Percentiles rank a stretch among this genome's conserved stretches.
Conservation (phyloP, 2,888 invertebrate genomes). For the Spialia ferax region DNA sequence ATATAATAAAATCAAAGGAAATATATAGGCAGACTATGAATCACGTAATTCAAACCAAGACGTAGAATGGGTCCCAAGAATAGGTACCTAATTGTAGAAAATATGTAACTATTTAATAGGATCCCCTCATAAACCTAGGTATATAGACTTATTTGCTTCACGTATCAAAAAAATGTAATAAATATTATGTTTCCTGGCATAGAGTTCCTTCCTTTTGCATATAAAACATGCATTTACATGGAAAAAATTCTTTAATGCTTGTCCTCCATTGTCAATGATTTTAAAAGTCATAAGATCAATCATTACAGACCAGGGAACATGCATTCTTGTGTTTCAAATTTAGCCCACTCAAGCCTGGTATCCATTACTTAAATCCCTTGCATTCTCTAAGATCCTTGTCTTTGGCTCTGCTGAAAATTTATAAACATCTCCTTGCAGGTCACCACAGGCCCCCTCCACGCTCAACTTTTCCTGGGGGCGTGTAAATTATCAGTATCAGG, state of each 20-base stretch:
- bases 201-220: not conserved
- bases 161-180: not conserved
- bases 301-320: not conserved
- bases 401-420: not conserved
- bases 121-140: too few relatives aligned
- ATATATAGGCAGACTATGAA: not conserved
- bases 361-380: not conserved
- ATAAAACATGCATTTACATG: not conserved
- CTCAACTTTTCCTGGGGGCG: slow-evolving; percentile 8
- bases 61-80: not conserved
- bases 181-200: not conserved
- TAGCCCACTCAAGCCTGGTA: slow-evolving; percentile 1
- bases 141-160: not conserved
- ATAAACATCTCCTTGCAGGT: not conserved
- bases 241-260: not conserved
- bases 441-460: not conserved
- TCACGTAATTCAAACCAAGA: not conserved
- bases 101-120: not conserved
- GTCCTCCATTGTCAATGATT: not conserved
- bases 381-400: not conserved
- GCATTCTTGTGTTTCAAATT: not conserved
- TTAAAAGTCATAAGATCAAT: not conserved
- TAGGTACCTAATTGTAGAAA: not conserved
- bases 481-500: slow-evolving; percentile 5
- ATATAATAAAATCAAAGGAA: not conserved